phyloP scores from a whole-genome alignment of 2,113 vertebrate genomes.

The Rhineura floridana region DNA sequence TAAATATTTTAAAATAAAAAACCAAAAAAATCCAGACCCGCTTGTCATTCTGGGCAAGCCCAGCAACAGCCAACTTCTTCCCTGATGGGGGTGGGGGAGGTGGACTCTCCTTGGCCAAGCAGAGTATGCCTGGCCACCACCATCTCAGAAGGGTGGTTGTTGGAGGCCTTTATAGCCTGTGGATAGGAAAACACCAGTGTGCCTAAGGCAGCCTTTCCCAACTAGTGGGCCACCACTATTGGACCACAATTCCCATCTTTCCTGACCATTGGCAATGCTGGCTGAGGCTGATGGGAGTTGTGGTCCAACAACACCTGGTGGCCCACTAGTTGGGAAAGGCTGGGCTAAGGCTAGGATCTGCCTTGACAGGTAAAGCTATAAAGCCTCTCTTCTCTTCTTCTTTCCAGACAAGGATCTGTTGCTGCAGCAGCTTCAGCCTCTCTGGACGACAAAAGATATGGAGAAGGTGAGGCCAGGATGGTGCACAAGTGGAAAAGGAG shows the following conservation, averaged over 20 bases:
- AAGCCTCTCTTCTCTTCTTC: conserved; percentile 17
- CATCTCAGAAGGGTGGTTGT: rapidly evolving
- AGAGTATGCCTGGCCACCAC: neutral
- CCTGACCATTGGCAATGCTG: too few relatives aligned
- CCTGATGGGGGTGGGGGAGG: neutral
- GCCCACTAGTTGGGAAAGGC: too few relatives aligned
- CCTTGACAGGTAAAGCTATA: conserved; percentile 47
- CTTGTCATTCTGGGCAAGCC: neutral
- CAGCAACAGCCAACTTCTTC: too few relatives aligned
- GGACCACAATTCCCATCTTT: too few relatives aligned
- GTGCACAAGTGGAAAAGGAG: too few relatives aligned
- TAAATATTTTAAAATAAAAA: neutral
- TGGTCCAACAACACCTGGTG: too few relatives aligned
- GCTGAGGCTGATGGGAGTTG: too few relatives aligned
- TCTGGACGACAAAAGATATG: conserved; percentile 64
- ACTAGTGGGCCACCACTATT: too few relatives aligned
- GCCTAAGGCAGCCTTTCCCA: too few relatives aligned
- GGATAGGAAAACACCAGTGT: conserved; percentile 47
- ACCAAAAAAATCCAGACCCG: neutral
- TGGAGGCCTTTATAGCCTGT: neutral
- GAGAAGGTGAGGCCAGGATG: conserved; percentile 65
- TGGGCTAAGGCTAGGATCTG: too few relatives aligned
- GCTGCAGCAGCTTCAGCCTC: conserved; percentile 57
- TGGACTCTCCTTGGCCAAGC: neutral
- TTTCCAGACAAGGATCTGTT: conserved; percentile 61